Evolutionary conservation across 92 coral and sea anemone species (phyloP), one percentile per base, ranked within the genome.

Genomic region (Zoanthus gigantus): DNA sequence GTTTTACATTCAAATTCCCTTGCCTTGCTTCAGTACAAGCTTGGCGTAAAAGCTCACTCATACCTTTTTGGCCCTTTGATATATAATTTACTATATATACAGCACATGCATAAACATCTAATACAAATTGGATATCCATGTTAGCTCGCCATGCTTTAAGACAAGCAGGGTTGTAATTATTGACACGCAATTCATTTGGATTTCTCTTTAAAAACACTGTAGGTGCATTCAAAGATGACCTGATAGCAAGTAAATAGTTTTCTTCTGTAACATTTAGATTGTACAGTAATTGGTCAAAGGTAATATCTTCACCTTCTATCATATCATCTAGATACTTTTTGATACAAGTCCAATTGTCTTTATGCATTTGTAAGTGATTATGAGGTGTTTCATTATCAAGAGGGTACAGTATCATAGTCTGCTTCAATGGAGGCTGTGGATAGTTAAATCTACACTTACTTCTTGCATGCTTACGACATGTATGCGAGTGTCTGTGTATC

Each of bases 11-110:
- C 56, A 50, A 50, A 50, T 83, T 83, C 14, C 79, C 87, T 71
- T 83, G 78, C 67, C 61, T 83, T 23, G 87, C 87, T 68, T 83
- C 87, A 28, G 81, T 75, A 83, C 87, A 83, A 42, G 87, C 87
- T 67, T 71, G 17, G 30, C 81, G 52, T 61, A 83, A 68, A 31
- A 83, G 68, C 47, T 83, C 87, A 83, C 87, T 67, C 81, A 83
- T 83, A 12, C 87, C 87, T 83, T 83, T 83, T 71, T 83, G 87
- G 23, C 78, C 87, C 67, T 83, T 83, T 50, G 56, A 50, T 50
- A 50, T 50, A 50, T 50, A 50, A 50, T 50, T 50, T 50, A 50
- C 56, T 50, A 50, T 50, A 50, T 50, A 50, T 50, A 50, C 56
- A 50, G 56, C 56, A 50, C 56, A 50, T 18, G 50, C 68, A 61